Evolutionary conservation across 2,888 invertebrate genomes (phyloP), one percentile per base, ranked within the genome.

Genomic region (Ichneumoninae sp.): DNA sequence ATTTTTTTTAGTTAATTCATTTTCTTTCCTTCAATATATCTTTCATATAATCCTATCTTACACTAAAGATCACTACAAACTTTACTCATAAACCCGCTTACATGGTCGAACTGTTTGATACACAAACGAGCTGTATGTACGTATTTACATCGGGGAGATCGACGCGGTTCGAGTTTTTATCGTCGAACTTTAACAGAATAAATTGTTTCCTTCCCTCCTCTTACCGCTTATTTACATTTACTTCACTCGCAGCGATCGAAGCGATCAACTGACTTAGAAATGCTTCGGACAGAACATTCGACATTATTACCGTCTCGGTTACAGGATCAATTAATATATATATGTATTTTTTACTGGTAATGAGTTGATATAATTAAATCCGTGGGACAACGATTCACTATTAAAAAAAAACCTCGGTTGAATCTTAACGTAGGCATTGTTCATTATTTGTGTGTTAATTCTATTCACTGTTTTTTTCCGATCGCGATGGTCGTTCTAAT

Each of bases 121-220:
- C 77, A 76, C 77, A 65, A 69, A 81, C 63, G 52, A 4, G 33
- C 52, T 78, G 52, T 78, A 54, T 81, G 60, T 74, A 78, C 74
- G 54, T 84, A 84, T 84, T 81, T 84, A 85, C 84, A 84, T 81
- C 57, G 57, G 69, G 44, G 69, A 44, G 80, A 77, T 81, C 54
- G 57, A 70, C 66, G 22, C 7, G 13, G 40, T 76, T 65, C 44
- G 33, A 33, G n/a, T 79, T 66, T 44, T 44, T 16, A 16, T 44
- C 26, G 7, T 75, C 44, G 63, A 81, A 73, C 52, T 54, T 30
- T 52, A 26, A 40, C 77, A 66, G 73, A 63, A 54, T 54, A 52
- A 7, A 66, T 63, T 70, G 71, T 36, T 13, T 26, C 26, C 8
- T 19, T 65, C 13, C 44, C 16, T 26, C 16, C 22, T 26, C n/a